Base-by-base conservation (phyloP, 2,888 invertebrate species). In the Euproctis similis region DNA sequence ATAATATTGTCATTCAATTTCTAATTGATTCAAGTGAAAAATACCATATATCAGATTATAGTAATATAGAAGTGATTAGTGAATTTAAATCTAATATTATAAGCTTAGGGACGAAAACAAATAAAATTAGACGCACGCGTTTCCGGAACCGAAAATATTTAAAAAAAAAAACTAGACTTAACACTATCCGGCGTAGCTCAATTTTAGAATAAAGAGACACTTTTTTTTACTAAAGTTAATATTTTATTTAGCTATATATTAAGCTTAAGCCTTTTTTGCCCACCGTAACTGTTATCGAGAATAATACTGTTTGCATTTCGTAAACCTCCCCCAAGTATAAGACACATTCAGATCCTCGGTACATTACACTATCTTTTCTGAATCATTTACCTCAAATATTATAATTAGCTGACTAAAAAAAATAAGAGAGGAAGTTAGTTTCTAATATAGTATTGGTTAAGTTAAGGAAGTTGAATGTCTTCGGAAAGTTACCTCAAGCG, bases 121-220 rank as follows among this genome's bases (percentile, higher is more conserved):
- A 36, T 34, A 40, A 43, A 5, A 28, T 14, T 26, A 51, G n/a
- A n/a, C n/a, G n/a, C 52, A 57, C 52, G 65, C 57, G 58, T 59
- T 58, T 52, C 57, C 57, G 41, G 61, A 63, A 68, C 68, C 69
- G 61, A 65, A 59, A 53, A 34, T 52, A 44, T 52, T 42, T 36
- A 34, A 52, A 47, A 44, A 55, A 42, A 48, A 56, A 57, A 38
- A 1, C 58, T 52, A 54, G n/a, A 6, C 4, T 4, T 8, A 6
- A 44, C 52, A 59, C 42, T 65, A 73, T 73, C 82, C 82, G 78
- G 77, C 81, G 59, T 81, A 78, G 78, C 70, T 70, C 77, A 57
- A 48, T 61, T 59, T 71, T 67, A 63, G 56, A 66, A 59, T 59
- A 64, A 61, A 76, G 81, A 81, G 81, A 81, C 81, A 76, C 48